Evolutionary conservation across 2,888 invertebrate species (phyloP), one percentile per base, ranked within the genome.

Genomic region (Atrina japonica): DNA sequence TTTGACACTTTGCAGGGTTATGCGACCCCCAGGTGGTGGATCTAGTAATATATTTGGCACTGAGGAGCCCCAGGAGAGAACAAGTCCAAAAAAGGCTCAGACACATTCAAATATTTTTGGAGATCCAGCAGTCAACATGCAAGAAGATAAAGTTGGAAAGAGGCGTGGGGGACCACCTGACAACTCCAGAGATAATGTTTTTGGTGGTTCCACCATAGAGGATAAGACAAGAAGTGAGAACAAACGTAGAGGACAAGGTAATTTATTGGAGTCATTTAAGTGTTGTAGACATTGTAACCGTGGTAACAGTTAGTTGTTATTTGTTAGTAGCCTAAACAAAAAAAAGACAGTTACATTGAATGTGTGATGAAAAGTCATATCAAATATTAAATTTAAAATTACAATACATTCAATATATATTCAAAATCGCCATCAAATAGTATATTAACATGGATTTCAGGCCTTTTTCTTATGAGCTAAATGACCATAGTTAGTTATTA

Each of bases 1-100:
- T n/a, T n/a, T n/a, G n/a, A n/a, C n/a, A n/a, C n/a, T n/a, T n/a
- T n/a, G 14, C 70, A 86, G 86, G 63, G 85, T 86, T 9, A 63
- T 84, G 61, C 76, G 75, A 56, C 85, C 86, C 27, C 86, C 86
- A 63, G 86, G 86, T 49, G 86, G 86, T 41, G 80, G 72, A n/a
- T 82, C 83, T 16, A 86, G 82, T 73, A 82, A 85, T 68, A 84
- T 85, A 27, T 86, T 86, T 79, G 85, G 84, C 7, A 63, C 66
- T 3, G 60, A 74, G 16, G 30, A 49, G 45, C 67, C 58, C 56
- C 55, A 66, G 43, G 61, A 66, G 43, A 58, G 53, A 45, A 52
- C 59, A 65, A 3, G 27, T 59, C 52, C 16, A 35, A 56, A 40
- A 30, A 55, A 40, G 43, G 52, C 43, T 29, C 35, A 35, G 18